Evolutionary conservation across 30 jellyfish, hydroid and myxozoan species (phyloP), one percentile per base, ranked within the genome.

Genomic region (Hydra vulgaris): DNA sequence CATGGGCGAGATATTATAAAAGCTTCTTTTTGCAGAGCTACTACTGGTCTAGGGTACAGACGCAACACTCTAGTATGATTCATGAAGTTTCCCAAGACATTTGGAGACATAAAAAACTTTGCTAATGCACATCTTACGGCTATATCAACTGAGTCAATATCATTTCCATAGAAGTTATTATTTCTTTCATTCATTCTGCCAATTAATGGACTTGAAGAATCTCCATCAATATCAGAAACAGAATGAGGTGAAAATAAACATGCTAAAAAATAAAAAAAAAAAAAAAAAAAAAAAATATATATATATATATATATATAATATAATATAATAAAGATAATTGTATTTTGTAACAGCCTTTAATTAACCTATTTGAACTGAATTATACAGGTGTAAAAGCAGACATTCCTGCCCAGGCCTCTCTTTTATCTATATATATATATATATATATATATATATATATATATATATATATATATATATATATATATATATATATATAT

Each of bases 71-170:
- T 71, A 52, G 92, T 77, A 79, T 89, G 95, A 18, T 89, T 88
- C 18, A 84, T 72, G 74, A 89, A 89, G 20, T 78, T 88, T 7
- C 85, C 89, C 27, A 83, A 21, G 3, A 89, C 84, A 71, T 82
- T 89, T 17, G 97, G 97, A 8, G 97, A 89, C 15, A 80, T 27
- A 84, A 89, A 89, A 84, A 89, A 89, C 61, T 85, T 84, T 23
- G 83, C 95, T 69, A 89, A 86, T 22, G 95, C 89, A 25, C 93
- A 87, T 66, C 97, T 88, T 19, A 89, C 93, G 0, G 97, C 97
- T 15, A 89, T 90, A 53, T 89, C 97, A 0, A 89, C 92, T n/a
- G 97, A 89, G 77, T 89, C 97, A 71, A 89, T 89, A 77, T 89
- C 97, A 77, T 89, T 89, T 71, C 97, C 97, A 73, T 84, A 89